Base-by-base conservation (phyloP, 2,888 invertebrate genomes). In the Hecatera dysodea region DNA sequence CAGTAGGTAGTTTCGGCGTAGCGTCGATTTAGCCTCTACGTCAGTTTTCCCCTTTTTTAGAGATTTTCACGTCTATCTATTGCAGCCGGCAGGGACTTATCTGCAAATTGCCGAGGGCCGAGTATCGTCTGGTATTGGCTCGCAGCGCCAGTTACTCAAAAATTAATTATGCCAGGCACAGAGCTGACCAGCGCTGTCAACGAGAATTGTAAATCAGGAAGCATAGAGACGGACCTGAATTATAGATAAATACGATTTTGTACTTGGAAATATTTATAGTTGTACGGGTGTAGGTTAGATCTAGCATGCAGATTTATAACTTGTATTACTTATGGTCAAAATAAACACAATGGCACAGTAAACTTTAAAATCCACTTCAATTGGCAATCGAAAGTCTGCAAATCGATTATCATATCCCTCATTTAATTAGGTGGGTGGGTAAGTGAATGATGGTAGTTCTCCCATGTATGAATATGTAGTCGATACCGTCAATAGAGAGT, bases 21-120 rank as follows among this genome's bases (percentile, higher is more conserved):
- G 66, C 73, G 67, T 78, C 69, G 74, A 72, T 73, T 74, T 75
- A 74, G 84, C 72, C 69, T 85, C 69, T 61, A 67, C 77, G 73
- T 73, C 67, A 70, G 67, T 76, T 84, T 84, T 79, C 77, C 82
- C 74, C 68, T 84, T 91, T 91, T 90, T 89, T 86, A 79, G 84
- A 87, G 88, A 89, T 90, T 90, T 88, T 67, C 86, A 80, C 88
- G 88, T 91, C 89, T 84, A 84, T 86, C 86, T 88, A 86, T 85
- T 82, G 83, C 70, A 80, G 81, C 80, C 87, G 79, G 82, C 73
- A 73, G 86, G 82, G 85, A 86, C 77, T 80, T 82, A 83, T 87
- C 80, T 83, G 77, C 82, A 78, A 83, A 86, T 78, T 82, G 76
- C 62, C 60, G 82, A 72, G 62, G 44, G 73, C 56, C 60, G 55